Evolutionary conservation across 2,797 vertebrate species (phyloP).

Genomic region (Hydrolagus colliei): DNA sequence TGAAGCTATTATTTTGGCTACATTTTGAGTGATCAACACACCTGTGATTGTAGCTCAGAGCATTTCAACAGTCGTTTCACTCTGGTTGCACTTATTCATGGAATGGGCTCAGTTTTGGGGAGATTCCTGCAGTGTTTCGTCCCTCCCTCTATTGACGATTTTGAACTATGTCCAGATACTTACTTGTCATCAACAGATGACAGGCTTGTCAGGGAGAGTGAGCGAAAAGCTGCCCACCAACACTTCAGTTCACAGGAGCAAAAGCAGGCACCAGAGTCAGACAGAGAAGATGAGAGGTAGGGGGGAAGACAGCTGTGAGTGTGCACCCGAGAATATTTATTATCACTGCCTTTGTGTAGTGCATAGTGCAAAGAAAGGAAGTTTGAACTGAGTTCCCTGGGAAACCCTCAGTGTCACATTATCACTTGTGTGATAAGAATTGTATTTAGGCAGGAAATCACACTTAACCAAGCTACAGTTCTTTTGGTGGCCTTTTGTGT

Average conservation of each 20-base stretch:
- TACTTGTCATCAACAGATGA: slow-evolving; percentile 30
- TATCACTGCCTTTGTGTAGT: background rate
- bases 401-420: background rate
- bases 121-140: background rate
- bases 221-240: slow-evolving; percentile 2
- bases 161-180: background rate
- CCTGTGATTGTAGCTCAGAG: background rate
- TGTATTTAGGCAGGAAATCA: background rate
- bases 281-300: slow-evolving; percentile 23
- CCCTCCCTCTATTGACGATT: background rate
- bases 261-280: background rate
- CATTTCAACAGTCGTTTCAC: background rate
- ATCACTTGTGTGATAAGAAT: background rate
- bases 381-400: background rate
- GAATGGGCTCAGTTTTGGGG: background rate
- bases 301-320: background rate
- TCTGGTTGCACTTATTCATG: background rate
- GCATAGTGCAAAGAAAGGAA: background rate
- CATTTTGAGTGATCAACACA: slow-evolving; percentile 31
- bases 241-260: slow-evolving; percentile 4
- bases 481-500: too few relatives aligned
- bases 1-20: slow-evolving; percentile 34
- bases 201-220: slow-evolving; percentile 15
- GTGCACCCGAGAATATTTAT: background rate
- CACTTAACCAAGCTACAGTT: background rate